A percentile compares a stretch with the other conserved stretches of the same genome.
phyloP scores from a whole-genome alignment of 2,888 invertebrate species.

The Pediacus dermestoides region DNA sequence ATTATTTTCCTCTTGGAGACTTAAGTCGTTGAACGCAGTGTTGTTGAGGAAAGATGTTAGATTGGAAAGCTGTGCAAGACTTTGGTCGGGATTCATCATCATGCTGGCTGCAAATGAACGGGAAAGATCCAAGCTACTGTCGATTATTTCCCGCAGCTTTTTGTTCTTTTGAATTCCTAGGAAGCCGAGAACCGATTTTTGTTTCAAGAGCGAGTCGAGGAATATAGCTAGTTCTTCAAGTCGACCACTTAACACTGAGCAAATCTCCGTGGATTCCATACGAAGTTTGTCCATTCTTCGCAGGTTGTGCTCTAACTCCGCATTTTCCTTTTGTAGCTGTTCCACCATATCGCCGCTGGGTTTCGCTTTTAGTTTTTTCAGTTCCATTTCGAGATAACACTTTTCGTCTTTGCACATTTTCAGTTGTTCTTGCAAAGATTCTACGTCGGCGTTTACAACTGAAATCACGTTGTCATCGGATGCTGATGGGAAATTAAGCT shows the following conservation, averaged over 20 bases:
- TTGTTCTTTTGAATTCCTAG: constrained; percentile 53
- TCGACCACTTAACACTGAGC: constrained; percentile 55
- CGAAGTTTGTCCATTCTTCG: constrained; percentile 45
- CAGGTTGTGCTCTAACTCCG: constrained; percentile 38
- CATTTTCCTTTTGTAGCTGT: constrained; percentile 28
- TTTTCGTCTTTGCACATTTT: constrained; percentile 37
- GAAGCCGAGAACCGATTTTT: constrained; percentile 57
- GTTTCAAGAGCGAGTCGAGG: constrained; percentile 60
- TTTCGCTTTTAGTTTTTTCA: constrained; percentile 33
- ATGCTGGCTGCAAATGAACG: constrained; percentile 51
- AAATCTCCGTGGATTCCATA: constrained; percentile 49
- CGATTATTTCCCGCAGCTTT: constrained; percentile 55
- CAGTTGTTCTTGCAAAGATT: constrained; percentile 36
- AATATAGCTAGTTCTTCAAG: constrained; percentile 65
- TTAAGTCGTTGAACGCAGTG: constrained; percentile 35
- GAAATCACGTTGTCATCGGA: constrained; percentile 14
- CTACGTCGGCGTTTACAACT: constrained; percentile 17
- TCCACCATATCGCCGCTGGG: constrained; percentile 21
- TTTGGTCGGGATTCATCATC: constrained; percentile 49
- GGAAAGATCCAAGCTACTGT: constrained; percentile 55
- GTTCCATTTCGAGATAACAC: constrained; percentile 38
- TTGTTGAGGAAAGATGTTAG: constrained; percentile 50
- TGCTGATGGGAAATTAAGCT: constrained; percentile 29
- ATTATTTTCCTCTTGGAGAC: constrained; percentile 28
- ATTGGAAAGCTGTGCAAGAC: constrained; percentile 51